Conservation (phyloP, 2,888 invertebrate genomes). For the Caenorhabditis parvicauda region DNA sequence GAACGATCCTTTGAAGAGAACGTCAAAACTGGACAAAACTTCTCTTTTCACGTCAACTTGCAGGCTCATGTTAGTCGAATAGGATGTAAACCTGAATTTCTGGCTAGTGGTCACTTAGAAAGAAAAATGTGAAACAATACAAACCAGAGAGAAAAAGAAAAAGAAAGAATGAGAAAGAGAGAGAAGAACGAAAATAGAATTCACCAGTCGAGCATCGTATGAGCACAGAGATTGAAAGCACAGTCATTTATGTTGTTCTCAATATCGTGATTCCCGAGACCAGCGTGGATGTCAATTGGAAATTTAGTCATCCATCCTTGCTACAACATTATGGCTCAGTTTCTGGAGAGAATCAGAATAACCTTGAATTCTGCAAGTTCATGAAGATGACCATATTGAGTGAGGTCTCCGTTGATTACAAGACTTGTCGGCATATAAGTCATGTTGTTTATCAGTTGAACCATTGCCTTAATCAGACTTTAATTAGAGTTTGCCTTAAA, state of each 20-base stretch:
- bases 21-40: conserved; percentile 31
- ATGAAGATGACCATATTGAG: conserved; percentile 55
- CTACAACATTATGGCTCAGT: conserved; percentile 20
- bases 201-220: conserved; percentile 44
- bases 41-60: conserved; percentile 34
- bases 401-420: conserved; percentile 61
- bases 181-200: neutral
- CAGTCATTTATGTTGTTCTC: conserved; percentile 59
- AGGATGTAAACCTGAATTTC: too few species aligned
- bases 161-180: too few species aligned
- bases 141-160: too few species aligned
- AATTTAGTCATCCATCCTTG: conserved; percentile 48
- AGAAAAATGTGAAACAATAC: too few species aligned
- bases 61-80: too few species aligned
- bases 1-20: conserved; percentile 46
- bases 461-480: conserved; percentile 14
- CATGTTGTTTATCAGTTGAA: conserved; percentile 18
- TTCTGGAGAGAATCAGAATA: neutral
- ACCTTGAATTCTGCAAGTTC: conserved; percentile 53
- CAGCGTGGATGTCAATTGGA: conserved; percentile 51
- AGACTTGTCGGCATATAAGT: conserved; percentile 45
- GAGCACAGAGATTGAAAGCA: conserved; percentile 44
- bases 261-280: conserved; percentile 62
- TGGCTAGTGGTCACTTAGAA: too few species aligned
- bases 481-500: neutral